Evolutionary conservation across 2,113 vertebrate genomes (phyloP), one percentile per base, ranked within the genome.

Genomic region (Myotis brandtii): DNA sequence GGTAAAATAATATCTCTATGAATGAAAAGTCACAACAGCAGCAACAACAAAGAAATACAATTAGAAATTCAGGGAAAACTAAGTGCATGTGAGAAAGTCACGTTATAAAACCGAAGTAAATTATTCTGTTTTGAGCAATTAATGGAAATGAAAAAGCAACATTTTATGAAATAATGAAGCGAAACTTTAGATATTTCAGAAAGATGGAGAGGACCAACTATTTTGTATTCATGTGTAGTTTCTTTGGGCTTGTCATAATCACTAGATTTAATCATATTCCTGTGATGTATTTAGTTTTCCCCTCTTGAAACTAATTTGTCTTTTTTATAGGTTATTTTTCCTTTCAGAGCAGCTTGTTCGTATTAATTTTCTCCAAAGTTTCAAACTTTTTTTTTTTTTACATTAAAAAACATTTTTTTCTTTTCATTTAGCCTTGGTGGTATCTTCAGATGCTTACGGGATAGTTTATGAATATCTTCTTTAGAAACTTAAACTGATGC

Each of bases 251-350:
- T 94, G 59, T 82, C 32, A 34, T 46, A 69, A 94, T 81, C 62
- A 82, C 82, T 85, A 73, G 69, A 84, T 72, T 91, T 95, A 94
- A 88, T 85, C 79, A 77, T 85, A 77, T 66, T 66, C 64, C 6
- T 54, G 72, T 87, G 43, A 62, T 73, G 62, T 43, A 59, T 76
- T 59, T 88, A 50, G 82, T 34, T 77, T 96, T 91, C 23, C 12
- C 27, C 37, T 66, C 73, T 76, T 87, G 86, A 94, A 96, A 85
- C 52, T 93, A 69, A 56, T 82, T 87, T 92, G 56, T 72, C 52
- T 88, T 97, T 95, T 89, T 88, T 81, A 85, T 48, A 75, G 64
- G n/a, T 25, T 52, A 52, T 92, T 93, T 95, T 97, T 75, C 43
- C 43, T 85, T 92, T 96, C 59, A 86, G 52, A 89, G 10, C 20